Evolutionary conservation across 1,140 invertebrate genomes (phyloP).

Genomic region (Choristoneura fumiferana): DNA sequence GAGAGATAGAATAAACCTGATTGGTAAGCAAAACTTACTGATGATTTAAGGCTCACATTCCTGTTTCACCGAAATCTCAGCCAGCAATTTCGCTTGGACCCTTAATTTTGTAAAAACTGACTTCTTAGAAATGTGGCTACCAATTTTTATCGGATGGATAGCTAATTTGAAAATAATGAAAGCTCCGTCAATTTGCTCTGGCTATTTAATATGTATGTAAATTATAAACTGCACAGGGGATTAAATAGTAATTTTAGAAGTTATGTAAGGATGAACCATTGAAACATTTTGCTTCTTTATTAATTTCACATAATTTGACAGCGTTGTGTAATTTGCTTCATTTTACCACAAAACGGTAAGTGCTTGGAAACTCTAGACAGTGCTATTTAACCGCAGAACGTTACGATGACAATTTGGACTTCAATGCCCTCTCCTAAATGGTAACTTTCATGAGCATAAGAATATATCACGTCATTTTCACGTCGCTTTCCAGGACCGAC

Average conservation of each 20-base stretch:
- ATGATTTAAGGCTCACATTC: no score
- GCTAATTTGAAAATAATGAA: slow-evolving; percentile 15
- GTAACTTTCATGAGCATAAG: slow-evolving; percentile 6
- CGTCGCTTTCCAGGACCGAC: no score
- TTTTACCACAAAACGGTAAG: slow-evolving; percentile 3
- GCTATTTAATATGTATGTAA: not conserved
- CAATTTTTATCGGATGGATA: slow-evolving; percentile 2
- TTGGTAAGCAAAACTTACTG: no score
- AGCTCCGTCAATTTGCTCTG: not conserved
- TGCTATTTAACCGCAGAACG: not conserved
- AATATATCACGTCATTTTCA: no score
- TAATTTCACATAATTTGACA: not conserved
- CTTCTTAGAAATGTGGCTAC: slow-evolving; percentile 14
- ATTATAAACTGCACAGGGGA: no score
- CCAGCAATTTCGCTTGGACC: slow-evolving; percentile 3
- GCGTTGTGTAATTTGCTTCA: not conserved
- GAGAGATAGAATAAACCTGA: no score
- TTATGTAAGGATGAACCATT: not conserved
- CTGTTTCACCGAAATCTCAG: not conserved
- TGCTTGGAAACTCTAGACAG: not conserved
- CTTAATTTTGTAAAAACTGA: slow-evolving; percentile 1
- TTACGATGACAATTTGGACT: not conserved
- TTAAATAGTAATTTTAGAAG: not conserved
- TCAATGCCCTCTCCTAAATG: not conserved
- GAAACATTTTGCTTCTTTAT: slow-evolving; percentile 5